Evolutionary conservation across 2,113 vertebrate genomes (phyloP).

Genomic region (Pimephales promelas): DNA sequence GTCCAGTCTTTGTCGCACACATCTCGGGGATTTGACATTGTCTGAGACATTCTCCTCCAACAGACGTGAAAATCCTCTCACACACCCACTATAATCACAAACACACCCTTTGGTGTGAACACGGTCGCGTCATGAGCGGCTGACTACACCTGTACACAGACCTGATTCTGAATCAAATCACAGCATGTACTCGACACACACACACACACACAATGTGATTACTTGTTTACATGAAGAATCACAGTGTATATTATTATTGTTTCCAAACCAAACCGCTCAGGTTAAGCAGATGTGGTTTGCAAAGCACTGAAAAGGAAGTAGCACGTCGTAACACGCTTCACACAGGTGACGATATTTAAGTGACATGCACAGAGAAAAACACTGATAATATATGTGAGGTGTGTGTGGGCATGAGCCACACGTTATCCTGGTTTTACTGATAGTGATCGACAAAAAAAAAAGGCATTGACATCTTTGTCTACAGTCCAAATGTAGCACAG

Average conservation of each 20-base stretch:
- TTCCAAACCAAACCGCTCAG: neutral
- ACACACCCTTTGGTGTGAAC: neutral
- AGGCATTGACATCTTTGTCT: neutral
- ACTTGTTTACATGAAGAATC: neutral
- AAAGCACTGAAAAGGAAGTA: neutral
- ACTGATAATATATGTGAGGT: neutral
- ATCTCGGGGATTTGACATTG: neutral
- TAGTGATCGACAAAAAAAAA: neutral
- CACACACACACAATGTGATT: neutral
- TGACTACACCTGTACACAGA: neutral
- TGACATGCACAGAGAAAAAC: neutral
- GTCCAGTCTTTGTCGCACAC: neutral
- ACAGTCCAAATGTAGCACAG: neutral
- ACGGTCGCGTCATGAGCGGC: neutral
- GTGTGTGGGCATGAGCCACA: neutral
- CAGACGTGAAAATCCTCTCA: neutral
- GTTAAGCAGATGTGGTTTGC: neutral
- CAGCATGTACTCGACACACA: neutral
- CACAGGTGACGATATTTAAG: neutral
- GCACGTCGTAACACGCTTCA: neutral
- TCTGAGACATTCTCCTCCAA: neutral
- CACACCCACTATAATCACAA: neutral
- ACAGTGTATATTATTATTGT: too few relatives aligned
- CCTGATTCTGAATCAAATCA: neutral
- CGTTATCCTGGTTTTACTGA: neutral